Conservation (phyloP, 2,888 invertebrate genomes). For the Zonitis immaculata region DNA sequence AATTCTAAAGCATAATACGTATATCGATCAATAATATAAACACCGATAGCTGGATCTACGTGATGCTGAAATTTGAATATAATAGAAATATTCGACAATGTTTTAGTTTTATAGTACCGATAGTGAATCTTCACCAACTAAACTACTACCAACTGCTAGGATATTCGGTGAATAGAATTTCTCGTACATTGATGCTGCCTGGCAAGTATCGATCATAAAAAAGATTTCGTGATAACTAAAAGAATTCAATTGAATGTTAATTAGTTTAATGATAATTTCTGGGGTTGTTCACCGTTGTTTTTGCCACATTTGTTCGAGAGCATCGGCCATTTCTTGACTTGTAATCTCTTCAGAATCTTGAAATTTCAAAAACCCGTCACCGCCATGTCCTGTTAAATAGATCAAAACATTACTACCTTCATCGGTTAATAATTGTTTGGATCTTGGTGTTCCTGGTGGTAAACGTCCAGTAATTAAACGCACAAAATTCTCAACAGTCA, state of each 20-base stretch:
- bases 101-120: slow-evolving; percentile 62
- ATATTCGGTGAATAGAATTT: slow-evolving; percentile 98
- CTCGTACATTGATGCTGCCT: slow-evolving; percentile 98
- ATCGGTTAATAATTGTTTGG: slow-evolving; percentile 91
- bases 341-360: slow-evolving; percentile 99
- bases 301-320: slow-evolving; percentile 99
- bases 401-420: slow-evolving; percentile 96
- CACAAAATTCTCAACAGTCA: slow-evolving; percentile 98
- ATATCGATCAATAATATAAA: slow-evolving; percentile 98
- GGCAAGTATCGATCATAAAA: slow-evolving; percentile 98
- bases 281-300: slow-evolving; percentile 79
- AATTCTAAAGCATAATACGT: slow-evolving; percentile 97
- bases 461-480: slow-evolving; percentile 90
- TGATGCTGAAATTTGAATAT: slow-evolving; percentile 87
- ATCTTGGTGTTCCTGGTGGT: slow-evolving; percentile 88
- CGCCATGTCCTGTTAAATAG: slow-evolving; percentile 95
- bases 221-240: slow-evolving; percentile 95
- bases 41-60: slow-evolving; percentile 96
- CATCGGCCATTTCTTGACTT: slow-evolving; percentile 96
- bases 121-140: slow-evolving; percentile 97
- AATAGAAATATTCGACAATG: too few species aligned
- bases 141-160: slow-evolving; percentile 92
- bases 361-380: slow-evolving; percentile 98
- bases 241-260: too few species aligned
- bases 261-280: slow-evolving; percentile 33